phyloP scores from a whole-genome alignment of 2,797 vertebrate species.

The Cyprinodon diabolis region DNA sequence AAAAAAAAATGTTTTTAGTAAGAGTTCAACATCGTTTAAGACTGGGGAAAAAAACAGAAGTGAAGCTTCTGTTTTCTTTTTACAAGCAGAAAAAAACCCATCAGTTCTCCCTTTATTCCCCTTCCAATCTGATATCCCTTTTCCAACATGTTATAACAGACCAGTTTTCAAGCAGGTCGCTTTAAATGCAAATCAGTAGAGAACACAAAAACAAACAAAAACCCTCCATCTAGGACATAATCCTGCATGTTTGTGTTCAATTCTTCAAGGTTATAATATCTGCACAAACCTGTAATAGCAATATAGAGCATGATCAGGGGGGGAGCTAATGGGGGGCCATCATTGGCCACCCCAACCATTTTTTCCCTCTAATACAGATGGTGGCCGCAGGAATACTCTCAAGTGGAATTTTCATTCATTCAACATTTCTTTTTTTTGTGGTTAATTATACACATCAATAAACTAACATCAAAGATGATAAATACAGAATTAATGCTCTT shows the following conservation, averaged over 20 bases:
- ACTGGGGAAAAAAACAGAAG: not conserved
- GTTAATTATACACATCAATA: too few relatives aligned
- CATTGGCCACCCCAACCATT: too few relatives aligned
- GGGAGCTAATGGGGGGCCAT: too few relatives aligned
- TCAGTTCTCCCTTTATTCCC: not conserved
- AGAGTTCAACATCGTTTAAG: not conserved
- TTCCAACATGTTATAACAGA: slow-evolving; percentile 48
- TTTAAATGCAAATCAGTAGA: not conserved
- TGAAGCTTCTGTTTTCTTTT: slow-evolving; percentile 2
- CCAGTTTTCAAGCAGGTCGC: not conserved
- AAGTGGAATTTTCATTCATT: too few relatives aligned
- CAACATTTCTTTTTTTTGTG: too few relatives aligned
- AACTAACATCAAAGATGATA: too few relatives aligned
- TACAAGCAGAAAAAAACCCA: slow-evolving; percentile 27
- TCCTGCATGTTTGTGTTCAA: not conserved
- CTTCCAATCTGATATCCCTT: not conserved
- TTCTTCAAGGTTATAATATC: not conserved
- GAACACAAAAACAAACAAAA: not conserved
- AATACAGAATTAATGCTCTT: too few relatives aligned
- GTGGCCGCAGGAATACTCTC: too few relatives aligned
- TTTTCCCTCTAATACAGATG: too few relatives aligned
- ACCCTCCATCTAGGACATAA: not conserved
- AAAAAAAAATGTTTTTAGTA: not conserved
- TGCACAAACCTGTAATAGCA: too few relatives aligned
- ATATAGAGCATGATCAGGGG: not conserved